Evolutionary conservation across 2,888 invertebrate species (phyloP), one percentile per base, ranked within the genome.

Genomic region (Oscheius onirici): DNA sequence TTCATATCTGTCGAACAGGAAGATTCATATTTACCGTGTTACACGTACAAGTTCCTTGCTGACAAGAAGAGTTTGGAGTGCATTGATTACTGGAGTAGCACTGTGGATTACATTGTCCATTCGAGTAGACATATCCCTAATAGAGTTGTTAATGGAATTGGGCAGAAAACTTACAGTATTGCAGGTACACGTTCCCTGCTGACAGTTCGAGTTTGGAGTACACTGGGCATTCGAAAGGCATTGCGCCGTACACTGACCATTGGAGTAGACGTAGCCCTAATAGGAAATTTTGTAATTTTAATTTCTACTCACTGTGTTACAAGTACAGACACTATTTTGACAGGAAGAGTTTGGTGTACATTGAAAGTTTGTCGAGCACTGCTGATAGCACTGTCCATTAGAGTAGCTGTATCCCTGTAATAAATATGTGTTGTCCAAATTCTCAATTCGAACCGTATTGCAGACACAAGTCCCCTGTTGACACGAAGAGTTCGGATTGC

Each of bases 101-200:
- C 8, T n/a, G 22, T 20, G 69, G 69, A 41, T 5, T 17, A 51
- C 69, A 69, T 40, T 69, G 69, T 15, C 69, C 69, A 3, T 69
- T n/a, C 3, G 66, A 67, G 6, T 51, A 49, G 52, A 52, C 17
- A 49, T 52, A 73, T 11, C 73, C 73, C 73, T 73, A 55, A 44
- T 6, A 34, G 34, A 34, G 5, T 15, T 46, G 15, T 46, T 15
- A 46, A 10, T 46, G 8, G 46, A 46, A 46, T n/a, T n/a, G n/a
- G n/a, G 15, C 28, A 34, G 24, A 49, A n/a, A 26, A 26, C 43
- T 52, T 63, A 60, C 60, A 20, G 49, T 20, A 54, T 61, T 61
- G n/a, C 69, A 69, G 1, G 40, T 43, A 24, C 61, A 71, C 20
- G 41, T 44, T 15, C 61, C 68, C 24, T 49, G 54, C 24, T 63